Conservation (phyloP, 2,888 invertebrate species). For the Emesis furor region DNA sequence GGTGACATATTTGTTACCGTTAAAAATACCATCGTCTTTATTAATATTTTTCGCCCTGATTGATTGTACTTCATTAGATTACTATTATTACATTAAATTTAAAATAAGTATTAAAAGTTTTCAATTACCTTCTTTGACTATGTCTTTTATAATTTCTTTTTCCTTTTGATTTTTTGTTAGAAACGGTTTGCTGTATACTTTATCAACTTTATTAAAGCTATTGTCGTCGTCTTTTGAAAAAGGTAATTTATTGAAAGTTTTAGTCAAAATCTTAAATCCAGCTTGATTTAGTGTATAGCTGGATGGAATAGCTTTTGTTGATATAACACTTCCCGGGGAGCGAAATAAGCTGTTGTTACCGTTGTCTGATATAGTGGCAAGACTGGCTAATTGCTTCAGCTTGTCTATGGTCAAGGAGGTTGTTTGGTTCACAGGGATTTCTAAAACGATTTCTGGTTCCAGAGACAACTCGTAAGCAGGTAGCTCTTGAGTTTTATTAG, state of each 20-base stretch:
- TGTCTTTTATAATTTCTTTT: conserved; percentile 79
- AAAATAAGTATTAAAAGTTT: background rate
- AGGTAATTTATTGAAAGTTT: conserved; percentile 92
- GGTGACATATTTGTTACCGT: too few species aligned
- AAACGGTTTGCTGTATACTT: conserved; percentile 82
- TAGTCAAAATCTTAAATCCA: conserved; percentile 93
- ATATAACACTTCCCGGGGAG: conserved; percentile 89
- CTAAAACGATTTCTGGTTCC: conserved; percentile 88
- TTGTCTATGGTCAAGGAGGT: conserved; percentile 87
- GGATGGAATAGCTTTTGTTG: conserved; percentile 92
- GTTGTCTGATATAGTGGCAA: conserved; percentile 91
- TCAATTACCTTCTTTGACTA: conserved; percentile 79
- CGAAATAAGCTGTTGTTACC: conserved; percentile 90
- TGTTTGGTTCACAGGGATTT: conserved; percentile 87
- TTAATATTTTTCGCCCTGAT: too few species aligned
- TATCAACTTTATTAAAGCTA: conserved; percentile 85
- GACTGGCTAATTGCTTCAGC: conserved; percentile 90
- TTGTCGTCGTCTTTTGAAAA: conserved; percentile 88
- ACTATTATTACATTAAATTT: too few species aligned
- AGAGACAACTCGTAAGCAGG: conserved; percentile 87
- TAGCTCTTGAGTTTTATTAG: conserved; percentile 86
- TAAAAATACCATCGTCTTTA: too few species aligned
- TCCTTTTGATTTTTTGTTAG: conserved; percentile 81
- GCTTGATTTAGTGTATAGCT: conserved; percentile 93
- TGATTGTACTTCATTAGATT: too few species aligned